phyloP scores from a whole-genome alignment of 2,888 invertebrate species.

The Parapristionchus giblindavisi region DNA sequence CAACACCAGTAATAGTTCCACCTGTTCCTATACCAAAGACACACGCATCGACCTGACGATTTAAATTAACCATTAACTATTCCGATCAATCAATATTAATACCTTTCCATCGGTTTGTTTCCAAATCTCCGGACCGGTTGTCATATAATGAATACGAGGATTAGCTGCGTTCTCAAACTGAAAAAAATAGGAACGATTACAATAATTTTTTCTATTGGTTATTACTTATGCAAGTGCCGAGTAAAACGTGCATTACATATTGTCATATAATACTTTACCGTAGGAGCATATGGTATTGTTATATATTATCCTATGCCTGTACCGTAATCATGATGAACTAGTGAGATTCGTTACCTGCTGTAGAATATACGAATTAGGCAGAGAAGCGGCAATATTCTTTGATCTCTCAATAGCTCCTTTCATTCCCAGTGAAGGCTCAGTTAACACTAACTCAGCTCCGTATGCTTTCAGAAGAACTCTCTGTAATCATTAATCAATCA shows the following conservation, averaged over 20 bases:
- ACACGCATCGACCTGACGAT: slow-evolving; percentile 61
- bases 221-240: too few species aligned
- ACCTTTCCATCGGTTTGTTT: slow-evolving; percentile 63
- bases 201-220: too few species aligned
- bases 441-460: slow-evolving; percentile 67
- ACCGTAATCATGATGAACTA: too few species aligned
- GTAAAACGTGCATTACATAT: too few species aligned
- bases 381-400: slow-evolving; percentile 55
- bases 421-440: slow-evolving; percentile 65
- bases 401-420: slow-evolving; percentile 65
- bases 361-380: slow-evolving; percentile 62
- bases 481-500: too few species aligned
- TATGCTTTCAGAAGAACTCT: slow-evolving; percentile 67
- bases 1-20: slow-evolving; percentile 67
- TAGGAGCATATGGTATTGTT: too few species aligned
- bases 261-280: too few species aligned
- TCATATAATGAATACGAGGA: slow-evolving; percentile 63
- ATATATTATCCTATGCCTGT: too few species aligned
- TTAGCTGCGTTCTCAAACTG: slow-evolving; percentile 66
- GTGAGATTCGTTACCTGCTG: too few species aligned
- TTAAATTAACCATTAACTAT: too few species aligned
- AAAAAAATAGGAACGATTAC: too few species aligned
- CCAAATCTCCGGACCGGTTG: slow-evolving; percentile 69
- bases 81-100: too few species aligned
- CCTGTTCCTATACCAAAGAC: slow-evolving; percentile 67